These are phyloP conservation scores for Cuniculus paca DNA, from an alignment of 2,797 vertebrate species.

Conservation along the genomic window DNA sequence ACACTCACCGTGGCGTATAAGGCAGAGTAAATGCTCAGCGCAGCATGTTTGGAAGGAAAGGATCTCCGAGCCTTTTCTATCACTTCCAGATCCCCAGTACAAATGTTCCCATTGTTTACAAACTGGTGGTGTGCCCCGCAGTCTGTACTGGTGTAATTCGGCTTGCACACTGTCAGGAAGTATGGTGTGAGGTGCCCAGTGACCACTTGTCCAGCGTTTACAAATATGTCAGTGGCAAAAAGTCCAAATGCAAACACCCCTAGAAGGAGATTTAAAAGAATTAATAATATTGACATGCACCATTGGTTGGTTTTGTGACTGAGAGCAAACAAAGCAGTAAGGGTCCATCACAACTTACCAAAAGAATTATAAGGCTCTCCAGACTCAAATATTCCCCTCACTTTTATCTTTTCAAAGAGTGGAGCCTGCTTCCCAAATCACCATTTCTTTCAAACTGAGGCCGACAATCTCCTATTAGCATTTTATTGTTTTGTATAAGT, in stretches of 20 bases:
- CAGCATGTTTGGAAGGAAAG: conserved; percentile 98
- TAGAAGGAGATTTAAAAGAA: conserved; percentile 85
- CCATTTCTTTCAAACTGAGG: neutral
- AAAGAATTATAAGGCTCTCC: neutral
- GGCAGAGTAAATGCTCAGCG: conserved; percentile 97
- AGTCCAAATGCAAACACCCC: conserved; percentile 99
- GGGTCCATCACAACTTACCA: too few relatives aligned
- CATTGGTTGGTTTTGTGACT: neutral
- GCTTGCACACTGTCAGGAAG: conserved; percentile 98
- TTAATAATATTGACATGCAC: neutral
- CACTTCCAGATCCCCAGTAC: conserved; percentile 93
- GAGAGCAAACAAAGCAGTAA: neutral
- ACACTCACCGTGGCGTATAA: conserved; percentile 96
- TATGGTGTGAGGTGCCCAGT: conserved; percentile 97
- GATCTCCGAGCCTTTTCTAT: conserved; percentile 96
- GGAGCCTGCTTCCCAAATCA: neutral
- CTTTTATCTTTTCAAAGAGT: neutral
- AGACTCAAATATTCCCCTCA: neutral
- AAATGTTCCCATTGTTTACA: conserved; percentile 95
- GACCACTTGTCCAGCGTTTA: conserved; percentile 98
- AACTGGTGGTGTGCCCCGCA: conserved; percentile 95
- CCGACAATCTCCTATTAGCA: neutral
- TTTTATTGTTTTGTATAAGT: neutral
- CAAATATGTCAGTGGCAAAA: conserved; percentile 99
- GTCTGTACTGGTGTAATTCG: conserved; percentile 96